These are phyloP conservation scores for Nesometra sesokonis DNA, from an alignment of 35 echinoderm and acorn worm species.

Conservation along the genomic window DNA sequence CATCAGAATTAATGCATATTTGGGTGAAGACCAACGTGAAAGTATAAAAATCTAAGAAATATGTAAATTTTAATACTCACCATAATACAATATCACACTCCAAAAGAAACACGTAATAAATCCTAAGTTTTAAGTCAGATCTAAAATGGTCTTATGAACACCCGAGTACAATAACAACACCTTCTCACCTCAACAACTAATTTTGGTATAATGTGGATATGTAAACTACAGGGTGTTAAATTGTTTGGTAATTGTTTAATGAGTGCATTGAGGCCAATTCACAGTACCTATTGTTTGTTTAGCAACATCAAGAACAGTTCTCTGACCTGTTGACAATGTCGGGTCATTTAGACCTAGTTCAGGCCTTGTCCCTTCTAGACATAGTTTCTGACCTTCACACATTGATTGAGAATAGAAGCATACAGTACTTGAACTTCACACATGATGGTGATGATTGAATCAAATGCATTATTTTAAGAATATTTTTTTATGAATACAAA, in stretches of 20 bases:
- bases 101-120: no score
- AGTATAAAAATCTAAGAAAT: no score
- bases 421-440: not conserved
- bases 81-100: no score
- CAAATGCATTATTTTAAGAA: no score
- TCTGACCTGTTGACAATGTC: not conserved
- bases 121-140: no score
- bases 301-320: not conserved
- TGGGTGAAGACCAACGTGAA: no score
- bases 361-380: not conserved
- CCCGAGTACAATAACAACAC: no score
- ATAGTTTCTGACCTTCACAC: not conserved
- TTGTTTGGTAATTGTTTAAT: not conserved
- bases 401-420: not conserved
- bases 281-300: not conserved
- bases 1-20: no score
- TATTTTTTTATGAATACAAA: no score
- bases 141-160: no score
- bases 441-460: not conserved
- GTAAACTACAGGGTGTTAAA: not conserved
- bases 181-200: not conserved
- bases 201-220: not conserved
- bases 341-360: not conserved
- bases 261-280: not conserved
- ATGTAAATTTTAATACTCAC: no score